Conservation (phyloP, 2,797 vertebrate genomes). For the Sternotherus odoratus region DNA sequence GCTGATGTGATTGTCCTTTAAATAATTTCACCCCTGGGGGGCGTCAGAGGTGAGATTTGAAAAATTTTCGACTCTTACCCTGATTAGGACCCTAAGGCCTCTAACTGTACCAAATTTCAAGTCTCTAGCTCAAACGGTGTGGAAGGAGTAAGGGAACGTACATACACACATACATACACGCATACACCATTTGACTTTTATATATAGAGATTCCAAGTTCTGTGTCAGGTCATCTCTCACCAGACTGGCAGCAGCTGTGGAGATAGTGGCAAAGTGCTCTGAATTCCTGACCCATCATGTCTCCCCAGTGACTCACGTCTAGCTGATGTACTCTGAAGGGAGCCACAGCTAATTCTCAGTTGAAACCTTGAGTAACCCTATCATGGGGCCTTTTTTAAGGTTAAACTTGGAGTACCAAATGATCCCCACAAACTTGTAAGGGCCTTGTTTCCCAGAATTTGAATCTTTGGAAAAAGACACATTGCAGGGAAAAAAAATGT, state of each 20-base stretch:
- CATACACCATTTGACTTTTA: too few relatives aligned
- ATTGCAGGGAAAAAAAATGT: accelerated
- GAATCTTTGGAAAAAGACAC: neutral
- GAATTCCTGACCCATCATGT: neutral
- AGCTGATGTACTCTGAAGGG: neutral
- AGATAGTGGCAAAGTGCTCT: neutral
- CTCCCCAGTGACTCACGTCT: accelerated
- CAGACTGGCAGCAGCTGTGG: neutral
- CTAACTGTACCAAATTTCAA: too few relatives aligned
- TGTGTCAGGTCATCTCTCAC: neutral
- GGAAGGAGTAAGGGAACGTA: too few relatives aligned
- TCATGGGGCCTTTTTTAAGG: accelerated
- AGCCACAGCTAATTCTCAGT: accelerated
- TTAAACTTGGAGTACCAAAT: neutral
- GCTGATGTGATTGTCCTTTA: too few relatives aligned
- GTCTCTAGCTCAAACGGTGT: too few relatives aligned
- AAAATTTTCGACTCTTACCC: too few relatives aligned
- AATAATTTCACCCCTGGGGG: too few relatives aligned
- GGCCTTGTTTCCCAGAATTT: neutral
- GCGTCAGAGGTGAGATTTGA: too few relatives aligned
- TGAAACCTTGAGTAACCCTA: neutral
- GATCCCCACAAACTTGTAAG: neutral
- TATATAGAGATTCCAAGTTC: neutral
- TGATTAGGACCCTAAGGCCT: too few relatives aligned
- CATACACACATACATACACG: too few relatives aligned